Percentiles rank a stretch among this genome's conserved stretches.
phyloP scores from a whole-genome alignment of 2,113 vertebrate species.

The Sinosuthora webbiana region DNA sequence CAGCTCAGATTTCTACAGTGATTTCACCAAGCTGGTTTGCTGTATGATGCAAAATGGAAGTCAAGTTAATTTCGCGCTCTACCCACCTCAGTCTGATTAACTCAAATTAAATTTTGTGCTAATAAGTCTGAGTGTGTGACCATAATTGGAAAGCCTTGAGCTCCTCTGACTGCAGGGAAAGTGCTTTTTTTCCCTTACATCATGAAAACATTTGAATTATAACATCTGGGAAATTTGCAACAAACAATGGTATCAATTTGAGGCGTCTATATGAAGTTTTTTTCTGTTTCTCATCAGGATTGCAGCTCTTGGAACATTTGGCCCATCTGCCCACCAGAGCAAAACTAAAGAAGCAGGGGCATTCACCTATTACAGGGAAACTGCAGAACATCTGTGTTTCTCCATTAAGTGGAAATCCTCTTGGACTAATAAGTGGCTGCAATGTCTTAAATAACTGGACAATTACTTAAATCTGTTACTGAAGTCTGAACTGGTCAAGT shows the following conservation, averaged over 20 bases:
- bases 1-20: neutral
- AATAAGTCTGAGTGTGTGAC: slow-evolving; percentile 16
- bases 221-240: slow-evolving; percentile 9
- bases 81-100: slow-evolving; percentile 48
- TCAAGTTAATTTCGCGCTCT: slow-evolving; percentile 65
- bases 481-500: neutral
- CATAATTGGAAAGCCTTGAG: slow-evolving; percentile 22
- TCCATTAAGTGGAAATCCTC: neutral
- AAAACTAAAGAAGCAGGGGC: neutral
- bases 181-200: neutral
- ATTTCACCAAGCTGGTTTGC: slow-evolving; percentile 14
- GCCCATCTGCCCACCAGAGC: neutral
- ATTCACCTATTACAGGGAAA: neutral
- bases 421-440: neutral
- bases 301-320: slow-evolving; percentile 5
- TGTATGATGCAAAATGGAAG: slow-evolving; percentile 34
- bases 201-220: slow-evolving; percentile 1
- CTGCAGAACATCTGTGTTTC: neutral
- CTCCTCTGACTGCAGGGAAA: slow-evolving; percentile 17
- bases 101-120: slow-evolving; percentile 41
- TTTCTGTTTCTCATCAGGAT: neutral
- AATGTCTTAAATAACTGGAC: neutral
- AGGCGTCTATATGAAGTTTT: neutral
- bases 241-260: neutral
- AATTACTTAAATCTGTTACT: neutral